Evolutionary conservation across 2,797 vertebrate species (phyloP).

Genomic region (Morelia viridis): DNA sequence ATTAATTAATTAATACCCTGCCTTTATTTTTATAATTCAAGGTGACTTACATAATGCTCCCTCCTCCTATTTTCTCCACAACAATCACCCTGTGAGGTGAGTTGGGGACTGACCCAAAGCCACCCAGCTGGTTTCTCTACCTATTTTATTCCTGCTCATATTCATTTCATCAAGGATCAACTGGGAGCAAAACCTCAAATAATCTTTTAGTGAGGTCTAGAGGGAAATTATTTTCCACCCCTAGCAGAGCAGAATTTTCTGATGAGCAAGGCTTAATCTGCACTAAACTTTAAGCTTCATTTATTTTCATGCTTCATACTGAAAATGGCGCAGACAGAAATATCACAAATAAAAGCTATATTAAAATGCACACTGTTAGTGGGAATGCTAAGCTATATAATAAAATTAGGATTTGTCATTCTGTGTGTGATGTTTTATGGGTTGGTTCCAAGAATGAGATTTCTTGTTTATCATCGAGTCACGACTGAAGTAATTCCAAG

Average conservation of each 20-base stretch:
- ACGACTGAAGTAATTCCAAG: neutral
- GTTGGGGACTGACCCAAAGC: neutral
- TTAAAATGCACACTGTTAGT: neutral
- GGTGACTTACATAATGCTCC: neutral
- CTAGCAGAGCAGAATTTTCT: neutral
- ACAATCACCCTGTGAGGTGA: neutral
- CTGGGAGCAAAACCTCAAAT: neutral
- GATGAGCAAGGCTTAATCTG: neutral
- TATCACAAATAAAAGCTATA: neutral
- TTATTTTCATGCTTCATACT: neutral
- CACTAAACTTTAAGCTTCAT: neutral
- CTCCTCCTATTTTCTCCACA: neutral
- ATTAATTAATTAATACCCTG: neutral
- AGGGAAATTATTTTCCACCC: neutral
- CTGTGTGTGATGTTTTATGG: neutral
- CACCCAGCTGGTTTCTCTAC: neutral
- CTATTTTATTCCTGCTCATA: neutral
- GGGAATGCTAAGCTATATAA: neutral
- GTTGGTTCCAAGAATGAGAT: neutral
- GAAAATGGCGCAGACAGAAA: neutral
- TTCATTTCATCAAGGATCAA: neutral
- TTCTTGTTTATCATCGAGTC: neutral
- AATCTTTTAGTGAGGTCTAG: neutral
- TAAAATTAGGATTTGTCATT: neutral
- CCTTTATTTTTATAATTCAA: neutral